phyloP scores from a whole-genome alignment of 2,888 invertebrate species.

The Campaea margaritaria region DNA sequence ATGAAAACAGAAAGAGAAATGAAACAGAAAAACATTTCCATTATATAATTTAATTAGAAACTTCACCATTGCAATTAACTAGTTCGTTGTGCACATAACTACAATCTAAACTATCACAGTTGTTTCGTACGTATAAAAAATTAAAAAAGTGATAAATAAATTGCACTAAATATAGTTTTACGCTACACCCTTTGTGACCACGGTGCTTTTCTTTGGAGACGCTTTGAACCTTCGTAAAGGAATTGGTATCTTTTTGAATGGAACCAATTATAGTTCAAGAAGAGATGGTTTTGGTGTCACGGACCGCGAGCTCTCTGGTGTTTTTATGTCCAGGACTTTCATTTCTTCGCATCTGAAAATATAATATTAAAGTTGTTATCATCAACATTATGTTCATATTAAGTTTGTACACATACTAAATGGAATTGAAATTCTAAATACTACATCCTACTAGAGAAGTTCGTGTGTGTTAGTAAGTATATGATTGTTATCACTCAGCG shows the following conservation, averaged over 20 bases:
- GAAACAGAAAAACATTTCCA: conserved; percentile 21
- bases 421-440: no score
- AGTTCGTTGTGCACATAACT: conserved; percentile 54
- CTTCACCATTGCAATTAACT: conserved; percentile 42
- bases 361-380: conserved; percentile 11
- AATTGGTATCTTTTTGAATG: conserved; percentile 18
- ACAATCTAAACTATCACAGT: conserved; percentile 80
- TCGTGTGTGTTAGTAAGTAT: no score
- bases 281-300: conserved; percentile 72
- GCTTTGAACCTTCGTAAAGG: conserved; percentile 22
- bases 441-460: no score
- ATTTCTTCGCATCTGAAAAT: conserved; percentile 79
- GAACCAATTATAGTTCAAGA: conserved; percentile 66
- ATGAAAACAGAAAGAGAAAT: conserved; percentile 16
- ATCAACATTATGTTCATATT: no score
- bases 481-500: no score
- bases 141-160: conserved; percentile 61
- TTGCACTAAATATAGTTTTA: conserved; percentile 43
- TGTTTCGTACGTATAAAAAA: conserved; percentile 69
- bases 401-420: no score
- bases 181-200: conserved; percentile 20
- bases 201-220: conserved; percentile 12
- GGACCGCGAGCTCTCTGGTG: conserved; percentile 68
- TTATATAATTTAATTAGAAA: conserved; percentile 49
- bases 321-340: conserved; percentile 71